Conservation (phyloP, 2,113 vertebrate species). For the Apaloderma vittatum region DNA sequence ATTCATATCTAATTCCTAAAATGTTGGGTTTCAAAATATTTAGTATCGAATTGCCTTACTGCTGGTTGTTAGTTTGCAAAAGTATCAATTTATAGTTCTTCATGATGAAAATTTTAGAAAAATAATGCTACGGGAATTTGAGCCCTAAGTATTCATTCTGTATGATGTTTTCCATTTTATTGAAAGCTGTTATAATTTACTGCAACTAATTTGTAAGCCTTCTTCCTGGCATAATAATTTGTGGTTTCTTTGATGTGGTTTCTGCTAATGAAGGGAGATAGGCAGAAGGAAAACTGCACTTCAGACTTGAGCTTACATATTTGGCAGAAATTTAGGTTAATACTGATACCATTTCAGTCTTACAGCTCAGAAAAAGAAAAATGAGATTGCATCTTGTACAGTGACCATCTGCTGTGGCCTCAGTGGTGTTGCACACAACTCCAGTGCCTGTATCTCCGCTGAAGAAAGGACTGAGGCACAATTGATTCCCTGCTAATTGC, state of each 20-base stretch:
- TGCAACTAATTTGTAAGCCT: neutral
- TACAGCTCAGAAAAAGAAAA: neutral
- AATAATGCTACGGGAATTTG: neutral
- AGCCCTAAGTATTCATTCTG: neutral
- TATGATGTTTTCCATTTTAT: neutral
- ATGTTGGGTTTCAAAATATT: neutral
- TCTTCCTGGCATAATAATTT: neutral
- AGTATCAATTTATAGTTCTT: neutral
- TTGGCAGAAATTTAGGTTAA: neutral
- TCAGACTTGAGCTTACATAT: neutral
- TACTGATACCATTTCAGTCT: neutral
- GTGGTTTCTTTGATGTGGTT: neutral
- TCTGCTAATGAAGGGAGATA: neutral
- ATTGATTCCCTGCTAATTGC: neutral
- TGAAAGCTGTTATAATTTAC: neutral
- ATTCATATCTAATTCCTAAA: neutral
- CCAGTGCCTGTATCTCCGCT: neutral
- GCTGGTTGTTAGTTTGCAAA: neutral
- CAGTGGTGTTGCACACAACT: neutral
- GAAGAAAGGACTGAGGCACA: neutral
- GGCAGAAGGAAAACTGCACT: neutral
- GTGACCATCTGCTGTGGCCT: neutral
- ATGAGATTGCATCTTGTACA: neutral
- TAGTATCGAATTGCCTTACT: neutral
- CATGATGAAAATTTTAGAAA: neutral